phyloP scores from a whole-genome alignment of 2,797 vertebrate genomes.

The Spinus olivaceus region DNA sequence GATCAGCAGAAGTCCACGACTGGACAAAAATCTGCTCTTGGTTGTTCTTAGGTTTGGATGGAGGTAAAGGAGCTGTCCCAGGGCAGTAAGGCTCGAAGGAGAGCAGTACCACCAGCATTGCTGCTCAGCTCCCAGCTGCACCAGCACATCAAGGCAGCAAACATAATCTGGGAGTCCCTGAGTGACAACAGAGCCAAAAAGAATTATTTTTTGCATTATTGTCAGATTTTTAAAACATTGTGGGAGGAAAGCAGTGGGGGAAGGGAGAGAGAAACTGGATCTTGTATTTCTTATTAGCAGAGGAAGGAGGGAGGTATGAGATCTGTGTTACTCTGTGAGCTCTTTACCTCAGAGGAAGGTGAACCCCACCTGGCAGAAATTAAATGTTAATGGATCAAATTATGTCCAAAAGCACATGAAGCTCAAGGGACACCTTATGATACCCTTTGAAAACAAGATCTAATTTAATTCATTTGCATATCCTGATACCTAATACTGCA shows the following conservation, averaged over 20 bases:
- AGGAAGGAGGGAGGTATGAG: not conserved
- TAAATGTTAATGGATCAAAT: conserved; percentile 46
- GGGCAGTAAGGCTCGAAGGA: not conserved
- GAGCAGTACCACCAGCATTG: not conserved
- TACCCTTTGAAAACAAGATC: conserved; percentile 32
- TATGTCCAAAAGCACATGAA: conserved; percentile 23
- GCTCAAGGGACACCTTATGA: not conserved
- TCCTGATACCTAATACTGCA: not conserved
- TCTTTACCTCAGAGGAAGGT: conserved; percentile 12
- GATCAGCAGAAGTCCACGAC: not conserved
- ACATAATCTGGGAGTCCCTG: not conserved
- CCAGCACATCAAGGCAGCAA: not conserved
- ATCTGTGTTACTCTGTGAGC: not conserved
- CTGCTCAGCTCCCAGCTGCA: not conserved
- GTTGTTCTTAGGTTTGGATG: not conserved
- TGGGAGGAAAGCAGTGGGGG: conserved; percentile 5
- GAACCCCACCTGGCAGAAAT: conserved; percentile 27
- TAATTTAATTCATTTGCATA: conserved; percentile 31
- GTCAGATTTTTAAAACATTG: conserved; percentile 2
- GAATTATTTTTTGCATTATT: not conserved
- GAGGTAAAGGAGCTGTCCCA: not conserved
- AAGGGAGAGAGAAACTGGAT: conserved; percentile 18
- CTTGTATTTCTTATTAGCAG: conserved; percentile 11
- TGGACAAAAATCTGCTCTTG: not conserved
- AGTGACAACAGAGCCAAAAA: not conserved